Evolutionary conservation across 2,113 vertebrate genomes (phyloP).

Genomic region (Motacilla tschutschensis): DNA sequence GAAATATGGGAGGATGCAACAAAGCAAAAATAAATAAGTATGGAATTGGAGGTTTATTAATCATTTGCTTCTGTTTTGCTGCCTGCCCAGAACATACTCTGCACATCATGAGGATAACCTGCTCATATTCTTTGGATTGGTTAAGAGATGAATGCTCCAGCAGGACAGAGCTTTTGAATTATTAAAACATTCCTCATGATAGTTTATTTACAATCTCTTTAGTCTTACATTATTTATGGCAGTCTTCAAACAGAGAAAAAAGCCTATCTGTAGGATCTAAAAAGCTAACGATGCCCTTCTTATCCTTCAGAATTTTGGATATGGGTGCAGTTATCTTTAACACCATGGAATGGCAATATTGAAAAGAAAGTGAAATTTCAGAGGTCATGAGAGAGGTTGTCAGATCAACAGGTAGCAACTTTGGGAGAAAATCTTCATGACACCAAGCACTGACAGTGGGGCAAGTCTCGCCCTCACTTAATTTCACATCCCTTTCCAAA

Average conservation of each 20-base stretch:
- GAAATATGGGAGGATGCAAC: background rate
- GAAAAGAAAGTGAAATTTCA: background rate
- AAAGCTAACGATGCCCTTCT: background rate
- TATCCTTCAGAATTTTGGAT: background rate
- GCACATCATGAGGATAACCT: background rate
- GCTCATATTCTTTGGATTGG: background rate
- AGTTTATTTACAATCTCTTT: background rate
- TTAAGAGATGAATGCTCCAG: background rate
- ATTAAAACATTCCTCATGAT: constrained; percentile 8
- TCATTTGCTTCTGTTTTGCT: background rate
- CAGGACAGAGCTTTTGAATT: constrained; percentile 18
- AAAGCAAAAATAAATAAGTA: background rate
- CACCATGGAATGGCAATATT: background rate
- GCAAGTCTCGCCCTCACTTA: background rate
- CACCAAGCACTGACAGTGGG: background rate
- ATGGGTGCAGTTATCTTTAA: background rate
- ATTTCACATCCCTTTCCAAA: background rate
- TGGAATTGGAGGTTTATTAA: background rate
- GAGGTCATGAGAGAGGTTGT: background rate
- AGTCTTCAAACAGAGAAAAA: background rate
- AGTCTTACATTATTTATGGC: constrained; percentile 27
- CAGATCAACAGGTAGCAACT: background rate
- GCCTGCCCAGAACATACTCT: background rate
- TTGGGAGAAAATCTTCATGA: background rate
- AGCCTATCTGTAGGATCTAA: background rate